Percentiles rank a stretch among this genome's conserved stretches.
Conservation (phyloP, 2,113 vertebrate species). For the Maccullochella peelii region DNA sequence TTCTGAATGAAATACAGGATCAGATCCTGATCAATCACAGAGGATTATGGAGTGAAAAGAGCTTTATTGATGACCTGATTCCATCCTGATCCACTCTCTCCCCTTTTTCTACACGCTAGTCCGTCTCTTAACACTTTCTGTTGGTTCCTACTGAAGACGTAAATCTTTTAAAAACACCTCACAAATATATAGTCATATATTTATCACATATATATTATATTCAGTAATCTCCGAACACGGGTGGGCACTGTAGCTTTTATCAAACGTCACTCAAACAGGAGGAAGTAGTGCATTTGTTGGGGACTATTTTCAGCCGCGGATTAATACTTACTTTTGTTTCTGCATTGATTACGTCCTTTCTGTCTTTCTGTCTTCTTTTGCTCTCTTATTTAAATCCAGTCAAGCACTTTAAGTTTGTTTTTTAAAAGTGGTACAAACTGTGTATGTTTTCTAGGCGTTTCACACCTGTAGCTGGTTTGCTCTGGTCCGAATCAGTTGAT, state of each 20-base stretch:
- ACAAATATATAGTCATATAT: no score
- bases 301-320: not conserved
- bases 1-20: slow-evolving; percentile 25
- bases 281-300: not conserved
- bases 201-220: no score
- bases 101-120: no score
- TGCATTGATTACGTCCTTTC: not conserved
- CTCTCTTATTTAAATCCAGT: not conserved
- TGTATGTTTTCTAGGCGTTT: no score
- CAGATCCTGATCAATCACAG: slow-evolving; percentile 24
- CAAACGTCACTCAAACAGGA: not conserved
- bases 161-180: no score
- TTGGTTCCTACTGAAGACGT: not conserved
- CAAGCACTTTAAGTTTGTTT: not conserved
- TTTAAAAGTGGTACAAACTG: not conserved
- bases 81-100: no score
- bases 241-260: not conserved
- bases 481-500: no score
- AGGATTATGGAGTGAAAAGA: slow-evolving; percentile 11
- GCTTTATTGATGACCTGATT: slow-evolving; percentile 1
- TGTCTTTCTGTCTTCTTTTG: not conserved
- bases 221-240: not conserved
- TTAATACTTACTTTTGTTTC: not conserved
- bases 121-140: no score
- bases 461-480: no score